phyloP scores from a whole-genome alignment of 2,113 vertebrate species.

The Plectropomus leopardus region DNA sequence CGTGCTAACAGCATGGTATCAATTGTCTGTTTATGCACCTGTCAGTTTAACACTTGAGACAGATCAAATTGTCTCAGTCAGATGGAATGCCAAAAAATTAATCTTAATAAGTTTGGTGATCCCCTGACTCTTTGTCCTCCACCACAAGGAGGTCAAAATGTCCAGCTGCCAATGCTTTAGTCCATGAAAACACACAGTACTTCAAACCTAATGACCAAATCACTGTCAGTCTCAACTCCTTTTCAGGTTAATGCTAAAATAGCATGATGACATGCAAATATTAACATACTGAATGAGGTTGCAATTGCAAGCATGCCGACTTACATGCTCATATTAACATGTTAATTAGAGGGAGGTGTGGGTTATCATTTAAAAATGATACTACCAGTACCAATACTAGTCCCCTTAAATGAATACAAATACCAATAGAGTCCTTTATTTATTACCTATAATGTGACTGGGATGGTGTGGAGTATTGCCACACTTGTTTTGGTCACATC shows the following conservation, averaged over 20 bases:
- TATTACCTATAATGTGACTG: too few species aligned
- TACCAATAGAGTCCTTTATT: too few species aligned
- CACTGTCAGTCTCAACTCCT: background rate
- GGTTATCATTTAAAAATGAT: too few species aligned
- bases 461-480: too few species aligned
- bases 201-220: background rate
- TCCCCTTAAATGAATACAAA: too few species aligned
- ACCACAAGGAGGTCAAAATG: background rate
- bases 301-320: background rate
- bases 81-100: background rate
- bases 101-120: background rate
- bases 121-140: background rate
- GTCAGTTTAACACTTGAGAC: conserved; percentile 9
- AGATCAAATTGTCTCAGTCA: background rate
- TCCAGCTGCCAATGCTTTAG: background rate
- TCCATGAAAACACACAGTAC: background rate
- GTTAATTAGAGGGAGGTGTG: background rate
- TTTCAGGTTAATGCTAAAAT: background rate
- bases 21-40: background rate
- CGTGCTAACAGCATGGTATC: background rate
- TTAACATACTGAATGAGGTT: background rate
- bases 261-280: accelerated
- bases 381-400: too few species aligned
- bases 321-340: background rate
- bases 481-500: too few species aligned